Percentiles rank a stretch among this genome's conserved stretches.
Evolutionary conservation across 2,113 vertebrate species (phyloP).

Genomic region (Dicrurus megarhynchus): DNA sequence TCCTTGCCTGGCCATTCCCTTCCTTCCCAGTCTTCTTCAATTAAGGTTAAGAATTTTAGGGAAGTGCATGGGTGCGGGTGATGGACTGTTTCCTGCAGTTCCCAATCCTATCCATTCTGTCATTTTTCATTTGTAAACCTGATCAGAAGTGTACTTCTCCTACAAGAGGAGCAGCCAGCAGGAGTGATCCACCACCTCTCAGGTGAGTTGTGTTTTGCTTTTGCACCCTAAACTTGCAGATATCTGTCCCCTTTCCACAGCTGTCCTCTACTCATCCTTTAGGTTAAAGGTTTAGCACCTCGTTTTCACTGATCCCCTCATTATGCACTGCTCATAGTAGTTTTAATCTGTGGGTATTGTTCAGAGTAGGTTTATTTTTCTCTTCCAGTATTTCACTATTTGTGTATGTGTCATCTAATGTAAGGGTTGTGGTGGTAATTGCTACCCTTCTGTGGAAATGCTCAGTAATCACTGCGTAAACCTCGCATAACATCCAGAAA

Average conservation of each 20-base stretch:
- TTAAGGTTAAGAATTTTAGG: neutral
- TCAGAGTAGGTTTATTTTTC: slow-evolving; percentile 9
- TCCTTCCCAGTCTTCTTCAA: neutral
- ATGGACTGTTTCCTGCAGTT: neutral
- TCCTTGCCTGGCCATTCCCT: neutral
- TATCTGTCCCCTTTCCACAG: neutral
- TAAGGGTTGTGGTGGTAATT: neutral
- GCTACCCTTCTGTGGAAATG: neutral
- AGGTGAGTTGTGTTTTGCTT: neutral
- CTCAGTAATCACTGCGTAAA: neutral
- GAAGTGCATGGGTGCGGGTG: fast-evolving
- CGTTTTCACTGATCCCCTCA: neutral
- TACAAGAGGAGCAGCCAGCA: neutral
- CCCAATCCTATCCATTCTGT: neutral
- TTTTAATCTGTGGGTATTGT: neutral
- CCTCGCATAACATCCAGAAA: neutral
- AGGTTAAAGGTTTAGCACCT: neutral
- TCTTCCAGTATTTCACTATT: neutral
- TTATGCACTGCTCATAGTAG: neutral
- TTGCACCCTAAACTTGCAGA: neutral
- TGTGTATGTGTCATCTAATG: slow-evolving; percentile 1
- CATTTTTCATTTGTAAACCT: neutral
- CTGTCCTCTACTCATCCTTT: neutral
- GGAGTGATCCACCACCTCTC: neutral
- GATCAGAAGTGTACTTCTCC: neutral